These are phyloP conservation scores for Micoletzkya japonica DNA, from an alignment of 2,888 invertebrate genomes.

Conservation along the genomic window DNA sequence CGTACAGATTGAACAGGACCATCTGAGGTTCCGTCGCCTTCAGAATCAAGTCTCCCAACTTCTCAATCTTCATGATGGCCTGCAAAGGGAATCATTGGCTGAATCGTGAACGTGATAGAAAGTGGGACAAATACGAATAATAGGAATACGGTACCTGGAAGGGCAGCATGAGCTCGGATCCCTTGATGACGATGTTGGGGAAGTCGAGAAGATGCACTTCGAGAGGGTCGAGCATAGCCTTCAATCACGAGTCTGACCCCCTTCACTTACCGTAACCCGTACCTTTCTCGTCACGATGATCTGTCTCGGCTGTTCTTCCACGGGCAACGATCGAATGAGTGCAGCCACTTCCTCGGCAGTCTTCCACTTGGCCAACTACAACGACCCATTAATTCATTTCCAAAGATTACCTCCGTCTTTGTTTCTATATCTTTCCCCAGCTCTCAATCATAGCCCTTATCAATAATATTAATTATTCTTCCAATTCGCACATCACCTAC, in stretches of 20 bases:
- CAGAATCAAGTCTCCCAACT: conserved; percentile 96
- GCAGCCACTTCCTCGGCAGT: conserved; percentile 99
- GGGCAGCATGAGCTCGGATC: conserved; percentile 94
- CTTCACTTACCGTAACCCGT: not conserved
- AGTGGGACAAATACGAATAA: conserved; percentile 70
- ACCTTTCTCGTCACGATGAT: conserved; percentile 95
- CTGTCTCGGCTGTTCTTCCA: conserved; percentile 99
- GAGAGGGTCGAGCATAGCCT: conserved; percentile 97
- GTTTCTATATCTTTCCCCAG: too few relatives aligned
- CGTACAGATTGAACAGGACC: conserved; percentile 98
- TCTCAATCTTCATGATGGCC: conserved; percentile 74
- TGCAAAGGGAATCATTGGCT: not conserved
- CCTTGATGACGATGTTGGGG: conserved; percentile 99
- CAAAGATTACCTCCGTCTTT: not conserved
- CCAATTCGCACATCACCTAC: not conserved
- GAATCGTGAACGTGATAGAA: conserved; percentile 74
- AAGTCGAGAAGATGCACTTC: conserved; percentile 97
- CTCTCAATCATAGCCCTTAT: not conserved
- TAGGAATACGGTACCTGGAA: conserved; percentile 77
- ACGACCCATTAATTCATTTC: conserved; percentile 29
- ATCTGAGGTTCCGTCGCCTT: conserved; percentile 99
- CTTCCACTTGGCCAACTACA: conserved; percentile 99
- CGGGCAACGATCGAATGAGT: conserved; percentile 93
- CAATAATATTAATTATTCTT: not conserved
- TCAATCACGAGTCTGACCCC: not conserved